Percentiles rank a stretch among this genome's conserved stretches.
phyloP scores from a whole-genome alignment of 2,797 vertebrate species.

The Fringilla coelebs region DNA sequence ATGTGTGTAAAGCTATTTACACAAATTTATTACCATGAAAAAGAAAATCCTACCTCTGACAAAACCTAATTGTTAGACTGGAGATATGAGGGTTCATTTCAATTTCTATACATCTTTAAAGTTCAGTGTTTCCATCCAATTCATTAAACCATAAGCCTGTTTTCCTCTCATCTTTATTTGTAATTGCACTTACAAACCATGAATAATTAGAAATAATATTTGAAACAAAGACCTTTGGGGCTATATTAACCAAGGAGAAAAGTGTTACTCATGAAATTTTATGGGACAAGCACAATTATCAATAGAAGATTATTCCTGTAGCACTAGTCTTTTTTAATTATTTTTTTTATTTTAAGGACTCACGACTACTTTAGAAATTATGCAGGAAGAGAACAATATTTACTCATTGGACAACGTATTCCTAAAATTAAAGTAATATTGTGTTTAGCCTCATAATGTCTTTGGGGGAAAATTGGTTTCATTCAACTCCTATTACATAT shows the following conservation, averaged over 20 bases:
- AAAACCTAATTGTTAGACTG: conserved; percentile 38
- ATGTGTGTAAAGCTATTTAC: background rate
- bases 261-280: conserved; percentile 63
- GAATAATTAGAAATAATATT: conserved; percentile 75
- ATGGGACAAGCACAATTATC: background rate
- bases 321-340: background rate
- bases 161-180: conserved; percentile 63
- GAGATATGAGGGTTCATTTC: conserved; percentile 28
- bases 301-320: background rate
- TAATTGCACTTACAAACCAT: conserved; percentile 60
- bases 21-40: background rate
- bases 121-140: conserved; percentile 51
- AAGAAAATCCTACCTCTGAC: conserved; percentile 1
- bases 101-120: conserved; percentile 20
- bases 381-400: background rate
- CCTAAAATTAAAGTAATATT: background rate
- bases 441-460: background rate
- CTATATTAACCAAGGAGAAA: conserved; percentile 63
- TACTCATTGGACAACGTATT: background rate
- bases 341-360: background rate
- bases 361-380: background rate
- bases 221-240: conserved; percentile 66
- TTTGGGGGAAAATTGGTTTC: background rate
- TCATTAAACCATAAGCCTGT: conserved; percentile 57
- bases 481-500: background rate